phyloP scores from a whole-genome alignment of 2,888 invertebrate species.

The Melanargia galathea region DNA sequence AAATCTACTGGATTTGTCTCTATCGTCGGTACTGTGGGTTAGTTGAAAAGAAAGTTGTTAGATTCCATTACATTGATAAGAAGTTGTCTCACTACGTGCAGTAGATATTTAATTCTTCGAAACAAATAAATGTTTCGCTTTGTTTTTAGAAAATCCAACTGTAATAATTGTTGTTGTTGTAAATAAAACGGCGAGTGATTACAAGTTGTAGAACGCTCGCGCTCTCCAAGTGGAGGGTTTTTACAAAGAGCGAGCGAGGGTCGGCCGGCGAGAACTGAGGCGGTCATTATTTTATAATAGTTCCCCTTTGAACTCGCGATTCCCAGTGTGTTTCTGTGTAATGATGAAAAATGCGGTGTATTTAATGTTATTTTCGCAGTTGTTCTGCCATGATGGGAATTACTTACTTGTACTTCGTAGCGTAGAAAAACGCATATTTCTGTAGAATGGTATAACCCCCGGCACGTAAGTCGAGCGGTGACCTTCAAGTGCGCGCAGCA shows the following conservation, averaged over 20 bases:
- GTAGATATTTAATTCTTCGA: not conserved
- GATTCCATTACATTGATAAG: too few relatives aligned
- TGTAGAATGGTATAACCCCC: too few relatives aligned
- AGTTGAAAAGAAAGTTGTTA: too few relatives aligned
- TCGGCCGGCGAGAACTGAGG: slow-evolving; percentile 11
- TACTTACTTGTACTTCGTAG: not conserved
- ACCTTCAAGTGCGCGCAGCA: too few relatives aligned
- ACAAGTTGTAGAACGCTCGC: slow-evolving; percentile 19
- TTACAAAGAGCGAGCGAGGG: slow-evolving; percentile 18
- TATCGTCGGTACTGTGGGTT: too few relatives aligned
- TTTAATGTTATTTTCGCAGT: slow-evolving; percentile 15
- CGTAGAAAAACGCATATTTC: too few relatives aligned
- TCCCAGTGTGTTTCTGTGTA: slow-evolving; percentile 14
- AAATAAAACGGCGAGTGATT: slow-evolving; percentile 12
- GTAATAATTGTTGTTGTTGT: slow-evolving; percentile 19
- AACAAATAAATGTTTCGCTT: not conserved
- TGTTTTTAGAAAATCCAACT: not conserved
- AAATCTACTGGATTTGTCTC: too few relatives aligned
- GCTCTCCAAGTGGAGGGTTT: slow-evolving; percentile 17
- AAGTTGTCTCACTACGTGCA: too few relatives aligned
- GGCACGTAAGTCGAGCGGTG: too few relatives aligned
- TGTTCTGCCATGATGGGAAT: not conserved
- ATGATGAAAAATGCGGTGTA: slow-evolving; percentile 17
- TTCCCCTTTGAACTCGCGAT: slow-evolving; percentile 24
- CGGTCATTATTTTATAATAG: slow-evolving; percentile 25